These are phyloP conservation scores for Leucoma salicis DNA, from an alignment of 2,888 invertebrate genomes.

Conservation along the genomic window DNA sequence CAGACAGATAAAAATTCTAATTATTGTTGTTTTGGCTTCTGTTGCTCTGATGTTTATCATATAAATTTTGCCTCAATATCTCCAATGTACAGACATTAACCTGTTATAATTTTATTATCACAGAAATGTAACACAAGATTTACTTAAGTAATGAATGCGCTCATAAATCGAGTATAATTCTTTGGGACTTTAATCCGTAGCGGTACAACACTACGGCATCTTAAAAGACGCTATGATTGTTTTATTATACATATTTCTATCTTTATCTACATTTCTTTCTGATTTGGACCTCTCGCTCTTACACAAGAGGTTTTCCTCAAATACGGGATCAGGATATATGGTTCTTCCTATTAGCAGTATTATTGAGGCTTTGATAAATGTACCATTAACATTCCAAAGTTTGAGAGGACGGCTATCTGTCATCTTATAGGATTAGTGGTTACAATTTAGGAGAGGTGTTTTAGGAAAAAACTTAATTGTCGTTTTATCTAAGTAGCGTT, in stretches of 20 bases:
- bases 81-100: too few species aligned
- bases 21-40: too few species aligned
- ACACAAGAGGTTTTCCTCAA: not conserved
- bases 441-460: slow-evolving; percentile 26
- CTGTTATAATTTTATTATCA: too few species aligned
- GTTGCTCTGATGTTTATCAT: too few species aligned
- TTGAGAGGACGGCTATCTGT: slow-evolving; percentile 40
- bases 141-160: too few species aligned
- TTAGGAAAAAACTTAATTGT: slow-evolving; percentile 30
- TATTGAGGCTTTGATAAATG: slow-evolving; percentile 58
- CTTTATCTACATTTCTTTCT: not conserved
- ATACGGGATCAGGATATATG: slow-evolving; percentile 4
- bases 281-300: not conserved
- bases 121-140: too few species aligned
- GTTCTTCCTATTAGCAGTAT: slow-evolving; percentile 11
- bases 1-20: too few species aligned
- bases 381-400: slow-evolving; percentile 66
- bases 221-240: not conserved
- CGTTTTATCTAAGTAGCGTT: slow-evolving; percentile 28
- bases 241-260: not conserved
- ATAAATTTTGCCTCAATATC: too few species aligned
- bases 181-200: too few species aligned
- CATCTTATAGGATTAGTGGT: slow-evolving; percentile 48
- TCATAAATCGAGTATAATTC: too few species aligned
- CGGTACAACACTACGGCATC: not conserved